These are phyloP conservation scores for Lasaia peninsularis DNA, from an alignment of 1,140 invertebrate species.

Conservation along the genomic window DNA sequence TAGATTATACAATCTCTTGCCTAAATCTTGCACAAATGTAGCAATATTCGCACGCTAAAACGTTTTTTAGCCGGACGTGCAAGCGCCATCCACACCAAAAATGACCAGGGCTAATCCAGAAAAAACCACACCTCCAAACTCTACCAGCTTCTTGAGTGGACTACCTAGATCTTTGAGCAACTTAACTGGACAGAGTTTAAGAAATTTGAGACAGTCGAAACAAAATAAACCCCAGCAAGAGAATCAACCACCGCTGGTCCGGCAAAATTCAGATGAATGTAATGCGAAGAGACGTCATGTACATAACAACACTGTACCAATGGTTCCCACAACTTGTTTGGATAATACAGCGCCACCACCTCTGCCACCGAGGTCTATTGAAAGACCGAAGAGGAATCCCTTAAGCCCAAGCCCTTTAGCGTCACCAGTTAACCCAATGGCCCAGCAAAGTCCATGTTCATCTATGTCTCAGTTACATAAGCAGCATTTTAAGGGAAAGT, in stretches of 20 bases:
- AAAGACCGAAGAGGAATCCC: slow-evolving; percentile 35
- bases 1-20: slow-evolving; percentile 7
- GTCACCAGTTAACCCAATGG: slow-evolving; percentile 35
- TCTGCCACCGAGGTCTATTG: slow-evolving; percentile 66
- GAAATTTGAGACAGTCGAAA: slow-evolving; percentile 44
- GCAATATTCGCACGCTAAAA: slow-evolving; percentile 11
- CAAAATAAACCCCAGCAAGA: slow-evolving; percentile 30
- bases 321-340: slow-evolving; percentile 60
- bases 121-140: slow-evolving; percentile 27
- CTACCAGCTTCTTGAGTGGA: slow-evolving; percentile 69
- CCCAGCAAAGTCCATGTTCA: slow-evolving; percentile 32
- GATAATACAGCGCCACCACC: slow-evolving; percentile 72
- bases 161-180: slow-evolving; percentile 78
- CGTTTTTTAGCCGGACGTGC: slow-evolving; percentile 32
- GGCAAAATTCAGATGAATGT: slow-evolving; percentile 51
- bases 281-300: slow-evolving; percentile 24
- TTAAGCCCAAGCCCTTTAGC: slow-evolving; percentile 20
- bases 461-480: slow-evolving; percentile 9
- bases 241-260: slow-evolving; percentile 36
- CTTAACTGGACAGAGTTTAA: slow-evolving; percentile 67
- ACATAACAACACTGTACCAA: slow-evolving; percentile 52
- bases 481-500: slow-evolving; percentile 33
- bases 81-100: slow-evolving; percentile 38
- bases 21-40: slow-evolving; percentile 2
- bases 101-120: slow-evolving; percentile 27